phyloP scores from a whole-genome alignment of 2,888 invertebrate genomes.

The Leptogaster cylindrica region DNA sequence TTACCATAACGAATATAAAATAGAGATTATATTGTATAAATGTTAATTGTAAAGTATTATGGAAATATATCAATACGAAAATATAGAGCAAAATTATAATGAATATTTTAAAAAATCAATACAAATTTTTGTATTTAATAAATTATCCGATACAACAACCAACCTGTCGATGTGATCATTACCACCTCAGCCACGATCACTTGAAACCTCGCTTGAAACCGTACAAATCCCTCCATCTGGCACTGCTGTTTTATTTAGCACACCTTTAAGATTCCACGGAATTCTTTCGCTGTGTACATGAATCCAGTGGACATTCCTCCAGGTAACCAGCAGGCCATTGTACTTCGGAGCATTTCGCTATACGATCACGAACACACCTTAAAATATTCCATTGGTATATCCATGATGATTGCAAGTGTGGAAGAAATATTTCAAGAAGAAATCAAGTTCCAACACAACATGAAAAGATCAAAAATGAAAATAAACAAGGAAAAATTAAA shows the following conservation, averaged over 20 bases:
- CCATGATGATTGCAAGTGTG: background rate
- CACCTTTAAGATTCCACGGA: background rate
- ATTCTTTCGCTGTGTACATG: conserved; percentile 13
- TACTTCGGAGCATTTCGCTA: conserved; percentile 9
- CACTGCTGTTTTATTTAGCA: background rate
- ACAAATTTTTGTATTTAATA: background rate
- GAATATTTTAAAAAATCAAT: background rate
- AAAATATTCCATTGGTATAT: background rate
- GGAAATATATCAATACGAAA: background rate
- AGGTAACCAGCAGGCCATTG: conserved; percentile 36
- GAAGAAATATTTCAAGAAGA: background rate
- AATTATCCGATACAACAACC: too few species aligned
- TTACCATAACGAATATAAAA: conserved; percentile 44
- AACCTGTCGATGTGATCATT: too few species aligned
- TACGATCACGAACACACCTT: background rate
- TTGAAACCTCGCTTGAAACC: background rate
- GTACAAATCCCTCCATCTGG: background rate
- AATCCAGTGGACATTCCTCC: conserved; percentile 22
- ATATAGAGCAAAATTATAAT: conserved; percentile 5
- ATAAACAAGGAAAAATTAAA: background rate
- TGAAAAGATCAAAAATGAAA: background rate
- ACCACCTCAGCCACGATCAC: background rate
- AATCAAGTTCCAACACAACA: conserved; percentile 10
- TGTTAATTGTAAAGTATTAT: conserved; percentile 21
- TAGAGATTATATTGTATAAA: conserved; percentile 10